Percentiles rank a stretch among this genome's conserved stretches.
Conservation (phyloP, 1,140 invertebrate species). For the Zaprionus vittiger region DNA sequence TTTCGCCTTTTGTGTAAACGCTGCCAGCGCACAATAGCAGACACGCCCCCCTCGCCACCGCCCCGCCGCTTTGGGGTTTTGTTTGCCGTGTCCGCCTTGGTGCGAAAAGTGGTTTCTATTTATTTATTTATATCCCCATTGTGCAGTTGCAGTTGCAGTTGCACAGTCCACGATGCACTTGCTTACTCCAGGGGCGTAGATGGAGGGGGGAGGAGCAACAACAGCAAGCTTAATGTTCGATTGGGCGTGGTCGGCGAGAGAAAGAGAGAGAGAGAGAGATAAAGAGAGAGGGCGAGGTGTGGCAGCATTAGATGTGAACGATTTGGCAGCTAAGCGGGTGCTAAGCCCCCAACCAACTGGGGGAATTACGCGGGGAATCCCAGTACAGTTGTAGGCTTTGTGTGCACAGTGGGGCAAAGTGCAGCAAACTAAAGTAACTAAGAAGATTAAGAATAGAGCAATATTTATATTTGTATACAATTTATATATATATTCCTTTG, state of each 20-base stretch:
- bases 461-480: too few species aligned
- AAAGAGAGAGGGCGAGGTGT: not conserved
- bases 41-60: not conserved
- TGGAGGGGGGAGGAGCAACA: not conserved
- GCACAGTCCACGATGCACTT: conserved; percentile 17
- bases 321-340: conserved; percentile 53
- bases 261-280: not conserved
- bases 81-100: conserved; percentile 59
- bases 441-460: not conserved
- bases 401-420: not conserved
- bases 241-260: conserved; percentile 3
- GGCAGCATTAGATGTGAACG: conserved; percentile 37
- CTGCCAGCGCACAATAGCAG: conserved; percentile 29
- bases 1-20: conserved; percentile 29
- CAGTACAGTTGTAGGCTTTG: conserved; percentile 24
- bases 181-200: not conserved
- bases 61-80: conserved; percentile 25
- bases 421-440: not conserved
- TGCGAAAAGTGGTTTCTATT: conserved; percentile 76
- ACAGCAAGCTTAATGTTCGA: conserved; percentile 8
- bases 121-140: conserved; percentile 77
- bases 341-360: conserved; percentile 46
- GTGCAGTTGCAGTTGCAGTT: conserved; percentile 49
- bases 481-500: too few species aligned
- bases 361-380: conserved; percentile 36